These are phyloP conservation scores for Emys orbicularis DNA, from an alignment of 2,797 vertebrate species.

Conservation along the genomic window DNA sequence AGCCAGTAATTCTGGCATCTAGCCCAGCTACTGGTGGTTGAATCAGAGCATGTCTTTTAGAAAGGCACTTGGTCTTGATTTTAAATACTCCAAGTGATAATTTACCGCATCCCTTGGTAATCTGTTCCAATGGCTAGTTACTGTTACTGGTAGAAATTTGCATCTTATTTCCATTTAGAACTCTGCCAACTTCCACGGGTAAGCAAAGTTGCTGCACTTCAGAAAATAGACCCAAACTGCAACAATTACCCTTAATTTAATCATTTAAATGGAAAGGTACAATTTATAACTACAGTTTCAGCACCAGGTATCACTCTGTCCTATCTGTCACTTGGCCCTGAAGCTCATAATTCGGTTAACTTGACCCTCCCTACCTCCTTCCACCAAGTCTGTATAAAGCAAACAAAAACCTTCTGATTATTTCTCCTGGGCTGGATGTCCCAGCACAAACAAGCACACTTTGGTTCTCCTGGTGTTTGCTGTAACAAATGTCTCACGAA, in stretches of 20 bases:
- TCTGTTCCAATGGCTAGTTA: not conserved
- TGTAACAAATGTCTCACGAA: not conserved
- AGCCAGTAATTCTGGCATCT: not conserved
- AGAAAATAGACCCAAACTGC: not conserved
- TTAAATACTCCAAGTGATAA: not conserved
- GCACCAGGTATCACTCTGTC: not conserved
- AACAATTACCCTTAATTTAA: not conserved
- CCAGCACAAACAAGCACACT: not conserved
- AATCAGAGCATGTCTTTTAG: not conserved
- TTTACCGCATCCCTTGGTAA: not conserved
- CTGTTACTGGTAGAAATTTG: not conserved
- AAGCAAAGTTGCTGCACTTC: not conserved
- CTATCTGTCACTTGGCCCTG: not conserved
- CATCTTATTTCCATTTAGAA: not conserved
- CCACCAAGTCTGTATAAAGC: not conserved
- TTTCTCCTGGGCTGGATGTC: not conserved
- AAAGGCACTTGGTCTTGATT: not conserved
- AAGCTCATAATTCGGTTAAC: not conserved
- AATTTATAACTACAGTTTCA: not conserved
- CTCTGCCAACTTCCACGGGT: not conserved
- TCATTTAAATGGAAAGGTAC: not conserved
- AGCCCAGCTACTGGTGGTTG: not conserved
- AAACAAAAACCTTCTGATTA: not conserved
- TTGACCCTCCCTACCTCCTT: not conserved
- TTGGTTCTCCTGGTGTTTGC: not conserved